phyloP scores from a whole-genome alignment of 1,140 invertebrate genomes.

The Gerris buenoi region DNA sequence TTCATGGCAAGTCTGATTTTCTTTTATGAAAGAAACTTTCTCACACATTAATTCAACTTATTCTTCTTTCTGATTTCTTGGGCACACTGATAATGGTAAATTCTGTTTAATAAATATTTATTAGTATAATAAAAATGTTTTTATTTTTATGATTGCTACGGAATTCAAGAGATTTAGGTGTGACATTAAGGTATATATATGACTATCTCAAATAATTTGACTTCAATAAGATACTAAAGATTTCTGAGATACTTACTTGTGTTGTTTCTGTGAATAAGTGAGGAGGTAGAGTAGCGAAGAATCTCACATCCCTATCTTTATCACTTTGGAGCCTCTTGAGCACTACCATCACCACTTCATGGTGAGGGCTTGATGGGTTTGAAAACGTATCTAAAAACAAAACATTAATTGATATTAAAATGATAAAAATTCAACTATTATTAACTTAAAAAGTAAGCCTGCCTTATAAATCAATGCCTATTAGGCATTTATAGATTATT shows the following conservation, averaged over 20 bases:
- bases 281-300: conserved; percentile 16
- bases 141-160: not conserved
- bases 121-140: not conserved
- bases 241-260: too few relatives aligned
- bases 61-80: too few relatives aligned
- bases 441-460: too few relatives aligned
- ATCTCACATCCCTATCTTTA: conserved; percentile 24
- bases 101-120: not conserved
- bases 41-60: too few relatives aligned
- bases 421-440: not conserved
- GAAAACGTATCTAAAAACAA: conserved; percentile 22
- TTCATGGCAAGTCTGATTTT: too few relatives aligned
- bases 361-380: conserved; percentile 18
- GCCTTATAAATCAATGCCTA: too few relatives aligned
- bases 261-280: too few relatives aligned
- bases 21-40: too few relatives aligned
- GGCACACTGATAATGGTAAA: not conserved
- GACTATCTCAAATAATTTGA: not conserved
- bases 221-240: not conserved
- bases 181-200: not conserved
- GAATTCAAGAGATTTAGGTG: not conserved
- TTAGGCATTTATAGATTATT: too few relatives aligned
- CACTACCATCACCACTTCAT: conserved; percentile 20
- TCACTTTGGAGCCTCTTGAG: conserved; percentile 21
- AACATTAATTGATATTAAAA: not conserved